These are phyloP conservation scores for Hemicentrotus pulcherrimus DNA, from an alignment of 35 echinoderm and acorn worm species.

Conservation along the genomic window DNA sequence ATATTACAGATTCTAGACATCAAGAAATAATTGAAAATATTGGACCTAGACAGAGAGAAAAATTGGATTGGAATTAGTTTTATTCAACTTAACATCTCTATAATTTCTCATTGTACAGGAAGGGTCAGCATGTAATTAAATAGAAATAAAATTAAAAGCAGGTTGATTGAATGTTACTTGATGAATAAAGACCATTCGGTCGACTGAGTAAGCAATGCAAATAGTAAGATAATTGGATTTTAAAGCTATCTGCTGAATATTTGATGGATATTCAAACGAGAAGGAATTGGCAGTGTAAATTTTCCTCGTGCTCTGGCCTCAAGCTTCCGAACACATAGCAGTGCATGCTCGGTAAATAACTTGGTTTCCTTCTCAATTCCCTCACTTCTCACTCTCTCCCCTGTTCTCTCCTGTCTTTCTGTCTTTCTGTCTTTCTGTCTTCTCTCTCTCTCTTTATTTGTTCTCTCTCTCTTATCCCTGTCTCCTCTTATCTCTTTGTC, in stretches of 20 bases:
- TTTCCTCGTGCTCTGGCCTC: background rate
- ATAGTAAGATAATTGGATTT: conserved; percentile 5
- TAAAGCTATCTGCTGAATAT: background rate
- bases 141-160: background rate
- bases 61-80: too few relatives aligned
- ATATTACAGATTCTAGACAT: too few relatives aligned
- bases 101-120: background rate
- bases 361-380: background rate
- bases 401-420: background rate
- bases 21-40: too few relatives aligned
- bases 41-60: too few relatives aligned
- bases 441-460: background rate
- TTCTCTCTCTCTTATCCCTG: background rate
- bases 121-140: background rate
- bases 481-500: background rate
- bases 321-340: background rate
- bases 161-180: background rate
- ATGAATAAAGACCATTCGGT: background rate
- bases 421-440: background rate
- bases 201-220: background rate
- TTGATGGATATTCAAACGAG: background rate
- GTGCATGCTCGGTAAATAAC: conserved; percentile 23
- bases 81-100: too few relatives aligned
- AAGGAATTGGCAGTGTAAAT: conserved; percentile 5
- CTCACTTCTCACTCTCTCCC: background rate